These are phyloP conservation scores for Cardiocondyla obscurior DNA, from an alignment of 1,140 invertebrate species.

Conservation along the genomic window DNA sequence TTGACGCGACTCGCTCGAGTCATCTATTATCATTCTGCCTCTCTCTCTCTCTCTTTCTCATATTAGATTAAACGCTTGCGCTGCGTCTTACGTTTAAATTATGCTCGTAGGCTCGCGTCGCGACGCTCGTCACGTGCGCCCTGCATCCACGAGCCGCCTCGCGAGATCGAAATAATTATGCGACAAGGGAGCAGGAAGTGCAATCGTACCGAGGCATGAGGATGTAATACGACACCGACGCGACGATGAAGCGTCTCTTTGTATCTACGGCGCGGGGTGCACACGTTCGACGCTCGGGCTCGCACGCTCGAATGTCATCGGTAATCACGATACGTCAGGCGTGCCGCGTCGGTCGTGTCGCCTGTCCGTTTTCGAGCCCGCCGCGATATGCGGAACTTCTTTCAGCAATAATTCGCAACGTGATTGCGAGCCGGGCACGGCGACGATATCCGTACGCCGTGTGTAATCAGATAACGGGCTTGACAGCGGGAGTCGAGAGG, in stretches of 20 bases:
- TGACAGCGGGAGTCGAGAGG: background rate
- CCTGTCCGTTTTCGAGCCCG: conserved; percentile 10
- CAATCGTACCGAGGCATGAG: conserved; percentile 11
- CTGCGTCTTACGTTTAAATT: background rate
- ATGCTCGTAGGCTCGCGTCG: background rate
- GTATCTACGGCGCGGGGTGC: conserved; percentile 13
- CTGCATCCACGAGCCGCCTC: background rate
- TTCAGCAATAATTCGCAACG: background rate
- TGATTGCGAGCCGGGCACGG: background rate
- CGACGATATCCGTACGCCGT: conserved; percentile 13
- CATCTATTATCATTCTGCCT: background rate
- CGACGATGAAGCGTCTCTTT: conserved; percentile 46
- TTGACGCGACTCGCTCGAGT: background rate
- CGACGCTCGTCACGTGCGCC: background rate
- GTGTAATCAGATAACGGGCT: conserved; percentile 18
- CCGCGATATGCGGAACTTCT: background rate
- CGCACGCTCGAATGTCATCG: conserved; percentile 15
- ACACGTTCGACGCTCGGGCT: background rate
- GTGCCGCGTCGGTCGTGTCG: conserved; percentile 25
- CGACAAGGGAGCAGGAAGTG: conserved; percentile 44
- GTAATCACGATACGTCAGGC: conserved; percentile 37
- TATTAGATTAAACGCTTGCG: background rate
- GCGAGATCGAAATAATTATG: conserved; percentile 23
- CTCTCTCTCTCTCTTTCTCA: background rate
- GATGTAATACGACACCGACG: conserved; percentile 38